Evolutionary conservation across 2,797 vertebrate species (phyloP).

Genomic region (Labroides dimidiatus): DNA sequence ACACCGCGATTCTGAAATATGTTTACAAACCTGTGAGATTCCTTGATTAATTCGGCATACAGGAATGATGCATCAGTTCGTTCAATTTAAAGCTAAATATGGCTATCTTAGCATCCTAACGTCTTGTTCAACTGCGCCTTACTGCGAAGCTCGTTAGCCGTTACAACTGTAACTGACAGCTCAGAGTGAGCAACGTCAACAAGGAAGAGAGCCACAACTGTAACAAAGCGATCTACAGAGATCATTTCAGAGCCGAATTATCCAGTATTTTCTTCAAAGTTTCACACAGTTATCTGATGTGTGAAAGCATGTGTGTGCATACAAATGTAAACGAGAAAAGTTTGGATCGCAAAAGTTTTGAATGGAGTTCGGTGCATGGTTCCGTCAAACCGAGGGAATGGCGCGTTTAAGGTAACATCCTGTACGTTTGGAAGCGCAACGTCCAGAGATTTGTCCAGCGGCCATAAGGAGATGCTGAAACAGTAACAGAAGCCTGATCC

Average conservation of each 20-base stretch:
- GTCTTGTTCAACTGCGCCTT: too few species aligned
- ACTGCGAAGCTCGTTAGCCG: not conserved
- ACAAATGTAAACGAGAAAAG: not conserved
- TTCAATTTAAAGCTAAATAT: not conserved
- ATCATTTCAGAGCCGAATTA: constrained; percentile 1
- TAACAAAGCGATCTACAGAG: accelerated
- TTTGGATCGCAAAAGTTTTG: not conserved
- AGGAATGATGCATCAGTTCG: accelerated
- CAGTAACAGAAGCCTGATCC: accelerated
- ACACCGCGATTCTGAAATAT: accelerated
- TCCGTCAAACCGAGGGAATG: not conserved
- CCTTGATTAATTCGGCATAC: not conserved
- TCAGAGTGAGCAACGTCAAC: not conserved
- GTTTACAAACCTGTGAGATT: accelerated
- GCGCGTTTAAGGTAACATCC: constrained; percentile 5
- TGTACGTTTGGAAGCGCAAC: not conserved
- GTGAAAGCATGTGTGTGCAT: accelerated
- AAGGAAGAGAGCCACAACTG: not conserved
- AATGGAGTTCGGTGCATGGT: not conserved
- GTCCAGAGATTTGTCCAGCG: not conserved
- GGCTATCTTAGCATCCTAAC: not conserved
- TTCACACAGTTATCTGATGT: accelerated
- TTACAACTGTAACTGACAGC: not conserved
- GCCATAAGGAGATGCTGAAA: constrained; percentile 21
- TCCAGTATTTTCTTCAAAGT: accelerated